Evolutionary conservation across 1,140 invertebrate genomes (phyloP).

Genomic region (Tetramorium alpestre): DNA sequence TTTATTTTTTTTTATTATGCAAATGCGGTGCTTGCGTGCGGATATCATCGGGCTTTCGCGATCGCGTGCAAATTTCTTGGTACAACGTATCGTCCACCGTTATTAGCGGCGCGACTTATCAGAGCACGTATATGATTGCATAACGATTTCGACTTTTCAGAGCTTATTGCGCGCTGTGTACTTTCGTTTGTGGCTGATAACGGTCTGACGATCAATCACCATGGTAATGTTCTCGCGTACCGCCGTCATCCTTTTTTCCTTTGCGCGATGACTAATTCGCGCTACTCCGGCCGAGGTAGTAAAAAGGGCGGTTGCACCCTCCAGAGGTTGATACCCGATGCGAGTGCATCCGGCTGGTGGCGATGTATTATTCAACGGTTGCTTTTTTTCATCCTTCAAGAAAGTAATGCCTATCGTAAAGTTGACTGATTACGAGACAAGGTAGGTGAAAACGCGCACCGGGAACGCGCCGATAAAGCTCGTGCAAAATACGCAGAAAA

Average conservation of each 20-base stretch:
- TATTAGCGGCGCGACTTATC: slow-evolving; percentile 66
- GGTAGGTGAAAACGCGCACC: background rate
- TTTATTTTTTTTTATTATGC: slow-evolving; percentile 51
- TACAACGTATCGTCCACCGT: slow-evolving; percentile 47
- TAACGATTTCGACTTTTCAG: background rate
- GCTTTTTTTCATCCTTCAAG: slow-evolving; percentile 34
- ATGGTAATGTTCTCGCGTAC: slow-evolving; percentile 56
- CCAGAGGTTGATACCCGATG: slow-evolving; percentile 58
- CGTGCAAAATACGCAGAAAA: slow-evolving; percentile 19
- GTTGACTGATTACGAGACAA: slow-evolving; percentile 60
- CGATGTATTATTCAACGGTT: slow-evolving; percentile 69
- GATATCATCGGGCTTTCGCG: slow-evolving; percentile 25
- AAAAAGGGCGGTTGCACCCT: slow-evolving; percentile 61
- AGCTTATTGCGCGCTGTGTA: slow-evolving; percentile 6
- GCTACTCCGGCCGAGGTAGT: slow-evolving; percentile 25
- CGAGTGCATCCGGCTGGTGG: slow-evolving; percentile 58
- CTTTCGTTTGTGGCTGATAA: slow-evolving; percentile 52
- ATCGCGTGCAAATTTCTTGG: slow-evolving; percentile 57
- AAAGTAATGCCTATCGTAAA: slow-evolving; percentile 62
- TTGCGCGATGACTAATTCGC: slow-evolving; percentile 67
- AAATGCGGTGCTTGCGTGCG: slow-evolving; percentile 35
- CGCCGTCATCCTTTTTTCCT: slow-evolving; percentile 1
- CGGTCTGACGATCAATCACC: slow-evolving; percentile 47
- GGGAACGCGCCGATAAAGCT: slow-evolving; percentile 39
- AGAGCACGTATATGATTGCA: slow-evolving; percentile 41